Conservation (phyloP, 2,888 invertebrate genomes). For the Agonopterix subpropinquella region DNA sequence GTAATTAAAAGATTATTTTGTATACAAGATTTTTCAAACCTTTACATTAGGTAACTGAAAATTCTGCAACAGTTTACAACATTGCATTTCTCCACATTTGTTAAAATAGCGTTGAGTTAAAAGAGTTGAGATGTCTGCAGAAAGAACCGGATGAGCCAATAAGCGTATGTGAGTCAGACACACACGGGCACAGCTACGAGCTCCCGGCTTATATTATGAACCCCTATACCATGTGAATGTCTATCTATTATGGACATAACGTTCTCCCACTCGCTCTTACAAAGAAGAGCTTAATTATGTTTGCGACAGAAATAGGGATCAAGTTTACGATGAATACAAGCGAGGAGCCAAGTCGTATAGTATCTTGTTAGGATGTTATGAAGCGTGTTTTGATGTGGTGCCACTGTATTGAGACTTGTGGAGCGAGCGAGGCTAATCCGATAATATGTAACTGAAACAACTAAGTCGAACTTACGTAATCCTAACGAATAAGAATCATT, state of each 20-base stretch:
- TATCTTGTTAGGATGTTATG: conserved; percentile 27
- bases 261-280: conserved; percentile 35
- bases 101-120: conserved; percentile 9
- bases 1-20: too few relatives aligned
- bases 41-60: too few relatives aligned
- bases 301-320: conserved; percentile 24
- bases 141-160: conserved; percentile 68
- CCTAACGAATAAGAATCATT: too few relatives aligned
- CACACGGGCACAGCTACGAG: conserved; percentile 27
- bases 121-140: conserved; percentile 53
- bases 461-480: too few relatives aligned
- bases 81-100: neutral
- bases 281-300: conserved; percentile 15
- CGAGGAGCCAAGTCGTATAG: conserved; percentile 24
- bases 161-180: conserved; percentile 60
- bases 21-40: too few relatives aligned
- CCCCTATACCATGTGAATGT: conserved; percentile 34
- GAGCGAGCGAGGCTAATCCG: too few relatives aligned
- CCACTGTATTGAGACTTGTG: conserved; percentile 7
- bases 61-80: neutral
- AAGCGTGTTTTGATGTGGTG: conserved; percentile 15
- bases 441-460: too few relatives aligned
- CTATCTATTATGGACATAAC: conserved; percentile 20
- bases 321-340: conserved; percentile 20
- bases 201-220: conserved; percentile 32